Percentiles rank a stretch among this genome's conserved stretches.
These are phyloP conservation scores for Tolypeutes matacus DNA, from an alignment of 2,797 vertebrate genomes.

Conservation along the genomic window DNA sequence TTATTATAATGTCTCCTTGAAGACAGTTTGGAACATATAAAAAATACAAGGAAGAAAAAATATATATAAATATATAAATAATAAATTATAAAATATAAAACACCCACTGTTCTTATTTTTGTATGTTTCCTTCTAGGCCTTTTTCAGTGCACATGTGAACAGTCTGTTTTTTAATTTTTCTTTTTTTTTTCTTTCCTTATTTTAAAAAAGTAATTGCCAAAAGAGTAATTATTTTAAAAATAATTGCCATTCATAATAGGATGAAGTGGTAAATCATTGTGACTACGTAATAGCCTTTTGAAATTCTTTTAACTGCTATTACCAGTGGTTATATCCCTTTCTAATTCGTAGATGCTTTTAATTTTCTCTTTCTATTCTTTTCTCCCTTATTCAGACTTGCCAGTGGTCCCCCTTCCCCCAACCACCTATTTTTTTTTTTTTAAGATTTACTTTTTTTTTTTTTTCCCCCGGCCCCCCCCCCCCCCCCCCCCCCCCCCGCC, in stretches of 20 bases:
- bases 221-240: too few relatives aligned
- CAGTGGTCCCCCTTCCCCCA: not conserved
- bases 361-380: slow-evolving; percentile 8
- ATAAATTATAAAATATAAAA: not conserved
- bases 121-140: not conserved
- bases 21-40: not conserved
- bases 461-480: too few relatives aligned
- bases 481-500: too few relatives aligned
- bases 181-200: not conserved
- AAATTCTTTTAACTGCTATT: slow-evolving; percentile 32
- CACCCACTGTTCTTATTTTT: not conserved
- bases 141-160: not conserved
- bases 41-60: not conserved
- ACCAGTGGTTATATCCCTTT: slow-evolving; percentile 4
- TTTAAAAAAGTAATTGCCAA: too few relatives aligned
- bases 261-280: too few relatives aligned
- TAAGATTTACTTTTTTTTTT: too few relatives aligned
- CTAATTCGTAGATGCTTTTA: not conserved
- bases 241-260: too few relatives aligned
- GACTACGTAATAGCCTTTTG: not conserved
- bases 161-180: not conserved
- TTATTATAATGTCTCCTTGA: not conserved
- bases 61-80: not conserved
- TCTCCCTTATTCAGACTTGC: not conserved
- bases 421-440: not conserved